Percentiles rank a stretch among this genome's conserved stretches.
phyloP scores from a whole-genome alignment of 2,888 invertebrate species.

The Drepana falcataria region DNA sequence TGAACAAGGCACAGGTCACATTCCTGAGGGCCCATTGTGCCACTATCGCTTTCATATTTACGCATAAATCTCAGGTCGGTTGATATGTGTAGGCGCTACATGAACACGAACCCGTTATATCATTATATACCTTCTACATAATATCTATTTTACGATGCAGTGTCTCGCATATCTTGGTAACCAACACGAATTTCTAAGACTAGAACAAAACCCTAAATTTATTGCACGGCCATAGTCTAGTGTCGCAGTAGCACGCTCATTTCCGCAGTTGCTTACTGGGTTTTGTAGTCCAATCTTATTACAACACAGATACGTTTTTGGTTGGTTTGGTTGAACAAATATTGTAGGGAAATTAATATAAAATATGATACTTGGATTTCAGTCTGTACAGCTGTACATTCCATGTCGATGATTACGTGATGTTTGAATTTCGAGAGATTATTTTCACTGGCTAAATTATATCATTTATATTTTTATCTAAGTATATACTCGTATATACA shows the following conservation, averaged over 20 bases:
- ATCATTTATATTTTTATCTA: too few species aligned
- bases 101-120: slow-evolving; percentile 55
- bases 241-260: not conserved
- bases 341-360: too few species aligned
- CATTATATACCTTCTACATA: slow-evolving; percentile 10
- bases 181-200: slow-evolving; percentile 10
- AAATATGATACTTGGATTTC: too few species aligned
- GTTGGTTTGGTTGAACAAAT: too few species aligned
- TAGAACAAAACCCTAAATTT: slow-evolving; percentile 9
- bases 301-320: not conserved
- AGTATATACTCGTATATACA: too few species aligned
- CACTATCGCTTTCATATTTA: slow-evolving; percentile 56
- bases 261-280: not conserved
- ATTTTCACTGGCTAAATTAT: too few species aligned
- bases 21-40: slow-evolving; percentile 68
- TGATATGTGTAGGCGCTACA: slow-evolving; percentile 71
- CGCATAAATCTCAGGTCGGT: slow-evolving; percentile 71
- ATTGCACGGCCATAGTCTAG: slow-evolving; percentile 7
- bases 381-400: too few species aligned
- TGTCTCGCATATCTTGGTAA: slow-evolving; percentile 5
- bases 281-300: not conserved
- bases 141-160: slow-evolving; percentile 5
- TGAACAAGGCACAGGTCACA: slow-evolving; percentile 56
- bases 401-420: too few species aligned
- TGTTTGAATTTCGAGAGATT: too few species aligned